Base-by-base conservation (phyloP, 1,140 invertebrate genomes). In the Cherax destructor region DNA sequence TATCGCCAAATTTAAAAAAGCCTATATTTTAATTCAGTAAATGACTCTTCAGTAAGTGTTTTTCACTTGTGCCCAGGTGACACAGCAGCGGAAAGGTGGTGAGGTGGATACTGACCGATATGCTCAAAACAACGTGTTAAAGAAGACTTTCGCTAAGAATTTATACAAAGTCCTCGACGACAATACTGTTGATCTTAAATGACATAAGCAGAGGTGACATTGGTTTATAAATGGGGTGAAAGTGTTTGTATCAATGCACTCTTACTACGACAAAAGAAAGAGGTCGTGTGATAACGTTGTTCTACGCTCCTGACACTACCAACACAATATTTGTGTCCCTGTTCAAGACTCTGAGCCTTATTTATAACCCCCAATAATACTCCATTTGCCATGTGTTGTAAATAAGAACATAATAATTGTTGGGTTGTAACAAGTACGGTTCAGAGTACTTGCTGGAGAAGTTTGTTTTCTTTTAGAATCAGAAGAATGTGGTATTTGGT, bases 21-120 rank as follows among this genome's bases (percentile, higher is more conserved):
- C 52, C 85, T 89, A 89, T 89, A 89, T 89, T 89, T 89, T 89
- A 83, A 89, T 89, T 72, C 79, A 52, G 87, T 89, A 74, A 72
- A 74, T 89, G 65, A 41, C 74, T 65, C 69, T 56, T 56, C 61
- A 52, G 76, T 89, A 81, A 81, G 80, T 83, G 87, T n/a, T 88
- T 65, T 83, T 69, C 59, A 89, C 80, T 72, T 69, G 78, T 80
- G 65, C 79, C 78, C 47, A 41, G 86, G 16, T 80, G 86, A 88
- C 78, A 72, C 78, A 89, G 65, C 61, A 47, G 69, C 24, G 21
- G 83, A 56, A 86, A 76, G 83, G 83, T 89, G 61, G 81, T 79
- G 79, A 76, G 72, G 65, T 72, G 61, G 76, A 69, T 83, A 50
- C 87, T 83, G 87, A 89, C 77, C 30, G 81, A 69, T 89, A 83